Evolutionary conservation across 92 coral and sea anemone species (phyloP).

Genomic region (Galaxea fascicularis): DNA sequence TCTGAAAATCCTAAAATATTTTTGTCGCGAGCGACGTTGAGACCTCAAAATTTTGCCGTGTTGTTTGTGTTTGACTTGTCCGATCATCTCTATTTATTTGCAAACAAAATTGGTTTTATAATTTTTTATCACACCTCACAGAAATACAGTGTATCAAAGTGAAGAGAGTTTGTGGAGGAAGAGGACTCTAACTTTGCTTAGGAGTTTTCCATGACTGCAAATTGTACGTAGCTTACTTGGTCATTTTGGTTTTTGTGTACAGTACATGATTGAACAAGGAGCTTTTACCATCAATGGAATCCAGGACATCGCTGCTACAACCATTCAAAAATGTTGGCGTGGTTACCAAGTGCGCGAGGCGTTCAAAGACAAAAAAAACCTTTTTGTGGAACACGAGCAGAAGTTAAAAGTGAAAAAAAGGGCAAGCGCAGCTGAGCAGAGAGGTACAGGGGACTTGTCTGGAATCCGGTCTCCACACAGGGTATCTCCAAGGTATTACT

Average conservation of each 20-base stretch:
- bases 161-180: too few relatives aligned
- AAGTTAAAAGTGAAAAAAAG: slow-evolving; percentile 57
- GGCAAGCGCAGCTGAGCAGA: slow-evolving; percentile 57
- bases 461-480: slow-evolving; percentile 29
- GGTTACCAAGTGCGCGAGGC: slow-evolving; percentile 78
- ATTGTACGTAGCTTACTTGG: background rate
- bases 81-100: too few relatives aligned
- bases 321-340: slow-evolving; percentile 84
- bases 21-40: too few relatives aligned
- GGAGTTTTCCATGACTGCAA: background rate
- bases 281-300: slow-evolving; percentile 90
- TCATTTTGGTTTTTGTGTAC: slow-evolving; percentile 5
- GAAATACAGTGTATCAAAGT: too few relatives aligned
- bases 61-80: too few relatives aligned
- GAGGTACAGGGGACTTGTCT: slow-evolving; percentile 23
- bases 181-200: too few relatives aligned
- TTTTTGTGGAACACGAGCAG: slow-evolving; percentile 73
- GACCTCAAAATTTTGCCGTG: too few relatives aligned
- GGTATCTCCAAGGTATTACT: slow-evolving; percentile 35
- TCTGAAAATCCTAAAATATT: too few relatives aligned
- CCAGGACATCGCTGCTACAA: slow-evolving; percentile 86
- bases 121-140: too few relatives aligned
- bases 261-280: slow-evolving; percentile 94
- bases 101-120: too few relatives aligned
- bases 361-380: slow-evolving; percentile 65